phyloP scores from a whole-genome alignment of 1,140 invertebrate species.

The Calliphora vicina region DNA sequence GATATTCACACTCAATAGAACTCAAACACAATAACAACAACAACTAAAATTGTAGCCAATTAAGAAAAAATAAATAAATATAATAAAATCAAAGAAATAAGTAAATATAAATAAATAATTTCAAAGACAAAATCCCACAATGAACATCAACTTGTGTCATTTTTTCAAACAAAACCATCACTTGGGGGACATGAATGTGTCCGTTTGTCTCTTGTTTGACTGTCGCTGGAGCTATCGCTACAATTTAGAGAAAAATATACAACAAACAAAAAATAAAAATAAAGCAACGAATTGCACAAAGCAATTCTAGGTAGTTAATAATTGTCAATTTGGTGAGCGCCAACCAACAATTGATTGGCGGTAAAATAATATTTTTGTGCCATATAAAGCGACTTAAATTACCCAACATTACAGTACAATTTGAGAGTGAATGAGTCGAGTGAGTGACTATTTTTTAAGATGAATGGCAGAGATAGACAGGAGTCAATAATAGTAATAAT shows the following conservation, averaged over 20 bases:
- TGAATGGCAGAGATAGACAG: slow-evolving; percentile 18
- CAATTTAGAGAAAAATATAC: background rate
- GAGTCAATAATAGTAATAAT: slow-evolving; percentile 12
- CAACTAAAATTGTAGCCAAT: background rate
- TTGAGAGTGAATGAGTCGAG: slow-evolving; percentile 9
- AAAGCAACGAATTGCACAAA: background rate
- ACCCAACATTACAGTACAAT: slow-evolving; percentile 20
- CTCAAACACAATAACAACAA: no score
- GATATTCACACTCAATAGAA: background rate
- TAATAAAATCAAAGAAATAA: background rate
- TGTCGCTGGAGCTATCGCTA: background rate
- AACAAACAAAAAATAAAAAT: background rate
- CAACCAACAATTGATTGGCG: slow-evolving; percentile 30
- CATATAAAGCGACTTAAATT: slow-evolving; percentile 35
- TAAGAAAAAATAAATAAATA: background rate
- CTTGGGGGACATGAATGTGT: slow-evolving; percentile 29
- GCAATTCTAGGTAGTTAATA: slow-evolving; percentile 8
- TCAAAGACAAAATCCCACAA: slow-evolving; percentile 24
- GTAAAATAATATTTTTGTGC: slow-evolving; percentile 35
- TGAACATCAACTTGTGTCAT: slow-evolving; percentile 30
- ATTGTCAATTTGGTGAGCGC: slow-evolving; percentile 34
- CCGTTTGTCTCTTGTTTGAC: background rate
- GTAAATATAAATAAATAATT: background rate
- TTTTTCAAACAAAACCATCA: slow-evolving; percentile 15
- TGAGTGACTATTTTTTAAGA: slow-evolving; percentile 16